Base-by-base conservation (phyloP, 2,888 invertebrate genomes). In the Lacanobia oleracea region DNA sequence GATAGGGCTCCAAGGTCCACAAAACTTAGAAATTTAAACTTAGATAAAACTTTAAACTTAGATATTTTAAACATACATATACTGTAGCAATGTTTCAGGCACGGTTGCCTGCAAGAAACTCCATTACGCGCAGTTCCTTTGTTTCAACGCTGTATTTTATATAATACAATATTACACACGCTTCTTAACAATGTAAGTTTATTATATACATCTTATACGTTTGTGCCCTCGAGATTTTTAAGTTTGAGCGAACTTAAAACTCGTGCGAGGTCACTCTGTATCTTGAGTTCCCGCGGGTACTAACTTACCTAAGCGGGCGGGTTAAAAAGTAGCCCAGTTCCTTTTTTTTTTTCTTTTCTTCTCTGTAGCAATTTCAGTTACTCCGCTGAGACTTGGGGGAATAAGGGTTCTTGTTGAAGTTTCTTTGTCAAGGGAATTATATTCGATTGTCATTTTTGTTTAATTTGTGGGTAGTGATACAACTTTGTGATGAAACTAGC, bases 261-360 rank as follows among this genome's bases (percentile, higher is more conserved):
- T 68, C 16, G 40, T n/a, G 57, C 73, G 54, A 53, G 60, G 70
- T 79, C 81, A 74, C 72, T 76, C 63, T 70, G 62, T 75, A 75
- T 81, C 74, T 73, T 57, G 21, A 68, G 48, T 59, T 77, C 82
- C 84, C 79, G 45, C 33, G 72, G 72, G 82, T 56, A 51, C 63
- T 72, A 79, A 83, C 70, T 83, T 83, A 76, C 69, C 68, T 79
- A 83, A 82, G 79, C 80, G 84, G 81, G 81, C 60, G 79, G 64
- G 79, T 76, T 84, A 76, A 79, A 73, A 82, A 81, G 64, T 65
- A 73, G 54, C 69, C 67, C 68, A 50, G n/a, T n/a, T n/a, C n/a
- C n/a, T n/a, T 61, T 66, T 33, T 53, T 76, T 83, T 67, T 73
- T 79, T 72, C 64, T 72, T 77, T 81, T 76, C 51, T 66, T 21